phyloP scores from a whole-genome alignment of 1,140 invertebrate genomes.

The Parasteatoda tepidariorum region DNA sequence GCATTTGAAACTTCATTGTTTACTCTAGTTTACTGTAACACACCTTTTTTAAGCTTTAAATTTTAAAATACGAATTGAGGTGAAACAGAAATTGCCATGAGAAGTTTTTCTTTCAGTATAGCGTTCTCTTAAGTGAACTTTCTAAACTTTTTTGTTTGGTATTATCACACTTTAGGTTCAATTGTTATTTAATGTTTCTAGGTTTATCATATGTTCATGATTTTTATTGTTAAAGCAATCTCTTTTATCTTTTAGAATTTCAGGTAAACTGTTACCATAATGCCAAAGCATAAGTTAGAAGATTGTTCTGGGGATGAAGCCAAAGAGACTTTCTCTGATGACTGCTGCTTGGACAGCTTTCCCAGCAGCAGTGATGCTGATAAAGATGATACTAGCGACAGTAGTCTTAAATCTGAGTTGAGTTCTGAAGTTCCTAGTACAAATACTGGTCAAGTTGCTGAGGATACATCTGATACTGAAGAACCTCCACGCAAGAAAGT shows the following conservation, averaged over 20 bases:
- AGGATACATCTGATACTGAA: slow-evolving; percentile 49
- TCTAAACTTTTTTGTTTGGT: too few relatives aligned
- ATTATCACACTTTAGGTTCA: too few relatives aligned
- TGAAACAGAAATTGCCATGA: too few relatives aligned
- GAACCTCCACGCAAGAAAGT: slow-evolving; percentile 48
- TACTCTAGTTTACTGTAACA: too few relatives aligned
- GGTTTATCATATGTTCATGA: too few relatives aligned
- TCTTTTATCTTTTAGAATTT: slow-evolving; percentile 1
- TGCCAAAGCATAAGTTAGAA: slow-evolving; percentile 57
- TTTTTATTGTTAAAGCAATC: too few relatives aligned
- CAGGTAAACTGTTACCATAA: slow-evolving; percentile 8
- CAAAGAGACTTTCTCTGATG: slow-evolving; percentile 27
- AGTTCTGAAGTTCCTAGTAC: slow-evolving; percentile 56
- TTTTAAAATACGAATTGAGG: too few relatives aligned
- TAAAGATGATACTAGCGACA: slow-evolving; percentile 58
- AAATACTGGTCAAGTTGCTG: neutral
- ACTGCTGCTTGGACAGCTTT: slow-evolving; percentile 33
- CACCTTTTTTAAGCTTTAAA: too few relatives aligned
- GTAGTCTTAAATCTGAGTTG: slow-evolving; percentile 45
- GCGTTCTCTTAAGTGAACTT: too few relatives aligned
- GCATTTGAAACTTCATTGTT: too few relatives aligned
- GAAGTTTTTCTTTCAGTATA: too few relatives aligned
- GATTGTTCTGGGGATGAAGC: slow-evolving; percentile 20
- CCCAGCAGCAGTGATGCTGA: slow-evolving; percentile 36
- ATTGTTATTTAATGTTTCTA: too few relatives aligned